These are phyloP conservation scores for Drosophila affinis DNA, from an alignment of 2,888 invertebrate genomes.

Conservation along the genomic window DNA sequence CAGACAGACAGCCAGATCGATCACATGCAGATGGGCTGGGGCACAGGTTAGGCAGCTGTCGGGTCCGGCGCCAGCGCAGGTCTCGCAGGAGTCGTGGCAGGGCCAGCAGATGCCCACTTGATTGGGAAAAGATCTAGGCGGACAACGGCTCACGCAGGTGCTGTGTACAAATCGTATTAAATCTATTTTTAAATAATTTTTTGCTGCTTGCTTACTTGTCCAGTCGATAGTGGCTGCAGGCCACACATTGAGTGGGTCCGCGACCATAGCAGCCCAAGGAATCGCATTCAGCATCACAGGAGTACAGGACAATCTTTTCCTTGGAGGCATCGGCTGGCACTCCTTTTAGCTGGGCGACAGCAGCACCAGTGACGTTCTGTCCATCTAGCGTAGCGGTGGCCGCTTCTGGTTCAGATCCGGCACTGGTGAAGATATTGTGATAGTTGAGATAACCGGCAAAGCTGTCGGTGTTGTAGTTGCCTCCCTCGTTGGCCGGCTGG, in stretches of 20 bases:
- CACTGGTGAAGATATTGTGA: slow-evolving; percentile 90
- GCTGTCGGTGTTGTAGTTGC: slow-evolving; percentile 87
- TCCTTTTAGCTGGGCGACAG: slow-evolving; percentile 83
- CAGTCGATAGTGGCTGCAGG: slow-evolving; percentile 91
- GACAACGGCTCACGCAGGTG: slow-evolving; percentile 93
- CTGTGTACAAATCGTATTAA: slow-evolving; percentile 83
- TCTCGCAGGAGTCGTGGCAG: slow-evolving; percentile 95
- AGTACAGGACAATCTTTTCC: slow-evolving; percentile 48
- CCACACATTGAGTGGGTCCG: slow-evolving; percentile 92
- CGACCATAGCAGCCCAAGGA: slow-evolving; percentile 93
- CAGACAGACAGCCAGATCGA: slow-evolving; percentile 93
- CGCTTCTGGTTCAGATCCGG: slow-evolving; percentile 91
- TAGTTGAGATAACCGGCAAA: slow-evolving; percentile 91
- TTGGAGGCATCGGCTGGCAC: slow-evolving; percentile 76
- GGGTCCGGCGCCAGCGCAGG: slow-evolving; percentile 94
- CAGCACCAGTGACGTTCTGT: slow-evolving; percentile 84
- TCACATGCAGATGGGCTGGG: slow-evolving; percentile 91
- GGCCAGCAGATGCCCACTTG: slow-evolving; percentile 92
- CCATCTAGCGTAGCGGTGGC: slow-evolving; percentile 90
- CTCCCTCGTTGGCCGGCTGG: slow-evolving; percentile 83
- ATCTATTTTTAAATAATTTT: neutral
- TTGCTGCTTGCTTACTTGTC: slow-evolving; percentile 87
- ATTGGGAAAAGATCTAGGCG: slow-evolving; percentile 92
- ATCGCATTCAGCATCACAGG: slow-evolving; percentile 93
- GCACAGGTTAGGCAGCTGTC: slow-evolving; percentile 94